Percentiles rank a stretch among this genome's conserved stretches.
Conservation (phyloP, 2,797 vertebrate genomes). For the Ambastaia sidthimunki region DNA sequence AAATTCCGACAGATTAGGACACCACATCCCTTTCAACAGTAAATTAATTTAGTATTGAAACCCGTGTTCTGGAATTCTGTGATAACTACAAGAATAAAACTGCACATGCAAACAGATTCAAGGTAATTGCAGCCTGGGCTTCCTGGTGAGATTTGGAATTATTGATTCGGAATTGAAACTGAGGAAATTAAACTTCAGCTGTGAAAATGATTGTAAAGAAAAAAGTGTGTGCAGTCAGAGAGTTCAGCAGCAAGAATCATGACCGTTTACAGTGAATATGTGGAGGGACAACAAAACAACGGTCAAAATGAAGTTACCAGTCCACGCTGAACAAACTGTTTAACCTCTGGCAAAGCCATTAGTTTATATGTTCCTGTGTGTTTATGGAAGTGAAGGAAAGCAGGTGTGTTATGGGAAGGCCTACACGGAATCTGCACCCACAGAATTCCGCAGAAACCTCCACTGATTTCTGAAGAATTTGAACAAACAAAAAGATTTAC, state of each 20-base stretch:
- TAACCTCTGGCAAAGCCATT: constrained; percentile 12
- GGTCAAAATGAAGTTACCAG: not conserved
- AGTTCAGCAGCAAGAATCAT: not conserved
- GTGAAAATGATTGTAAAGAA: constrained; percentile 23
- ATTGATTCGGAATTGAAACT: constrained; percentile 51
- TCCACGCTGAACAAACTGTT: constrained; percentile 1
- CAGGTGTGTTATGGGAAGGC: not conserved
- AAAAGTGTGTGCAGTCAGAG: not conserved
- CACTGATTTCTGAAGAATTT: not conserved
- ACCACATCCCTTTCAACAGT: constrained; percentile 12
- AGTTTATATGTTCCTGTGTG: not conserved
- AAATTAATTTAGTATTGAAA: not conserved
- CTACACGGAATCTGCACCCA: not conserved
- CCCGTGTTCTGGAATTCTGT: constrained; percentile 30
- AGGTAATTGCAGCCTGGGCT: constrained; percentile 21
- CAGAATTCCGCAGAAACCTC: not conserved
- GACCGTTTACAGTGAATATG: not conserved
- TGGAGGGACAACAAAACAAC: constrained; percentile 3
- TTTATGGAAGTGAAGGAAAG: constrained; percentile 8
- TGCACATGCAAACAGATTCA: constrained; percentile 11
- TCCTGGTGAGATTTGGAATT: constrained; percentile 55
- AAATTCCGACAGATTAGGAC: constrained; percentile 36
- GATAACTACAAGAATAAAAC: constrained; percentile 34
- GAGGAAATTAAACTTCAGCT: constrained; percentile 50
- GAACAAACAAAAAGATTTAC: not conserved